Percentiles rank a stretch among this genome's conserved stretches.
Evolutionary conservation across 1,140 invertebrate species (phyloP).

Genomic region (Bombus picipes): DNA sequence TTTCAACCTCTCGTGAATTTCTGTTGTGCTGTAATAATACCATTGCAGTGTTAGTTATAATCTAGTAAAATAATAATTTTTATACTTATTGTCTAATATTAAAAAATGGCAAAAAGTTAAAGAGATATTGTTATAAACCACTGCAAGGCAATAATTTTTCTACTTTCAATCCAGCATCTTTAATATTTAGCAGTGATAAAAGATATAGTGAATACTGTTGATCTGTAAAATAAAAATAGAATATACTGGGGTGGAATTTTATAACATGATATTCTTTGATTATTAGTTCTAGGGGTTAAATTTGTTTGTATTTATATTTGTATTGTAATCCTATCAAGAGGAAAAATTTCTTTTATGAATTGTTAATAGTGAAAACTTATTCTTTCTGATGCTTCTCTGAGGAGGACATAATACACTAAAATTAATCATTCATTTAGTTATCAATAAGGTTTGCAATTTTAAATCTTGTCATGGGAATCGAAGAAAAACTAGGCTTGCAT

Average conservation of each 20-base stretch:
- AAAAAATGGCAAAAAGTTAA: neutral
- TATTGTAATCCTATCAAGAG: neutral
- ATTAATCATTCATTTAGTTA: neutral
- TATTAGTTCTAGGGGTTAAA: too few relatives aligned
- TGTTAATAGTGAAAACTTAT: neutral
- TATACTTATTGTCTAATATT: neutral
- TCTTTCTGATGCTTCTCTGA: neutral
- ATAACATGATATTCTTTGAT: neutral
- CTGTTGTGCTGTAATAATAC: neutral
- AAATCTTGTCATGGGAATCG: conserved; percentile 4
- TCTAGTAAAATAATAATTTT: neutral
- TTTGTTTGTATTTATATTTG: neutral
- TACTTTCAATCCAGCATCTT: too few relatives aligned
- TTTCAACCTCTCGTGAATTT: neutral
- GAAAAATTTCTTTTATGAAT: neutral
- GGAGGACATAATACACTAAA: neutral
- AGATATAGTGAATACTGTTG: neutral
- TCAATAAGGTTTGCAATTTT: conserved; percentile 47
- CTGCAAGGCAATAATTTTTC: neutral
- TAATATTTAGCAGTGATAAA: neutral
- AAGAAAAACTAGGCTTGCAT: conserved; percentile 10
- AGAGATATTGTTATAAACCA: neutral
- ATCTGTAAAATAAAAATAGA: neutral
- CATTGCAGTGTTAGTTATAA: too few relatives aligned
- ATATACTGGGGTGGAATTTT: neutral